phyloP scores from a whole-genome alignment of 2,888 invertebrate genomes.

The Scelioninae gen. 2 region DNA sequence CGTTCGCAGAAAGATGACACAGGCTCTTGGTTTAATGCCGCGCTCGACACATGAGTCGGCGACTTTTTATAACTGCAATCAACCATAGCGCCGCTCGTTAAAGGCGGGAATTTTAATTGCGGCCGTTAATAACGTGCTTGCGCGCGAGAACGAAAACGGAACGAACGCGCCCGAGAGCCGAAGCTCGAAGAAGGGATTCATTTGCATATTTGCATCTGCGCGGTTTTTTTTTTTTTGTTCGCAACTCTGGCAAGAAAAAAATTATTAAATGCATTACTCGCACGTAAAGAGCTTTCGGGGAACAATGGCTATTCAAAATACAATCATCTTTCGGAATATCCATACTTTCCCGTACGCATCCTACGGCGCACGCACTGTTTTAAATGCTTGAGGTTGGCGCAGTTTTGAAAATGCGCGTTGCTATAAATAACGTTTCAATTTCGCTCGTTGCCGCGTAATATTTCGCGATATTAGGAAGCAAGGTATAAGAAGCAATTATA shows the following conservation, averaged over 20 bases:
- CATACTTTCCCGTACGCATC: not conserved
- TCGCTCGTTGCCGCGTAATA: too few species aligned
- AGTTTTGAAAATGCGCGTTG: too few species aligned
- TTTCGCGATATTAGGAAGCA: too few species aligned
- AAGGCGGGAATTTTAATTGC: conserved; percentile 64
- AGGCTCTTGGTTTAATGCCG: conserved; percentile 35
- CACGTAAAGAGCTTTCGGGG: conserved; percentile 9
- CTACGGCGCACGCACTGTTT: not conserved
- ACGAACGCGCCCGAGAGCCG: conserved; percentile 36
- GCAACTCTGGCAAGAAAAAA: conserved; percentile 4
- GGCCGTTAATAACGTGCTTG: conserved; percentile 62
- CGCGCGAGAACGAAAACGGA: conserved; percentile 51
- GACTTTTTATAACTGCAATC: conserved; percentile 56
- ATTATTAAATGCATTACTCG: conserved; percentile 29
- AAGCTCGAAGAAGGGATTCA: conserved; percentile 48
- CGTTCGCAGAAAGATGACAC: conserved; percentile 39
- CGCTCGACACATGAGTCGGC: conserved; percentile 50
- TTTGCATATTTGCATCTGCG: conserved; percentile 47
- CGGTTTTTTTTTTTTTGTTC: conserved; percentile 39
- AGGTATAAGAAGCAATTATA: too few species aligned
- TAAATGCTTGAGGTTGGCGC: conserved; percentile 3
- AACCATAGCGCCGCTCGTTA: conserved; percentile 56
- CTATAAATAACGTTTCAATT: too few species aligned
- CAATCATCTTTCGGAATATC: conserved; percentile 1
- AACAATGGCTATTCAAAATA: conserved; percentile 23